Base-by-base conservation (phyloP, 2,797 vertebrate species). In the Varecia variegata region DNA sequence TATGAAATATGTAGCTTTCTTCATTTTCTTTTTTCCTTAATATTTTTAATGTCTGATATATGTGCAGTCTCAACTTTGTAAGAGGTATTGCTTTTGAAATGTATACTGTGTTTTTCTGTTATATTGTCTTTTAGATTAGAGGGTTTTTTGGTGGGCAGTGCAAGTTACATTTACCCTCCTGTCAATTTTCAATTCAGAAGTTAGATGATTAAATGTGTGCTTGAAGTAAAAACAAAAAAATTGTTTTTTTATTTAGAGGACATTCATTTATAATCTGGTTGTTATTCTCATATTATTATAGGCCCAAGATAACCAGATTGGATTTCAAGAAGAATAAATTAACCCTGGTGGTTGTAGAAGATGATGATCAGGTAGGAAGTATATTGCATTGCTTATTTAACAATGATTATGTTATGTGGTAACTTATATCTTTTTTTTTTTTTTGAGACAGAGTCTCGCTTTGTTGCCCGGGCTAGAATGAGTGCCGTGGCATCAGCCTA, bases 261-360 rank as follows among this genome's bases (percentile, higher is more conserved):
- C 70, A 18, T 83, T 90, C 79, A 77, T 77, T 94, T 92, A 20
- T 96, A 84, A 90, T 80, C 35, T 96, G 30, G 15, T 45, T 95
- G 20, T 96, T 96, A 71, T 71, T 97, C 90, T 87, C 60, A 32
- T 97, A 93, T 76, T 52, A 90, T 54, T 98, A 15, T 97, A 99
- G 99, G 99, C 99, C 99, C 27, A 99, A 99, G 98, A 99, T 99
- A 98, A 99, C 99, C 35, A 99, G 99, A 52, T 98, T 99, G 98
- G 99, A 99, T 98, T 99, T 99, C 98, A 99, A 99, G 98, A 99
- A 99, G 98, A 99, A 98, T 98, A 99, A 99, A 97, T 98, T 99
- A 98, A 99, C 99, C 0, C 98, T 99, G 30, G 99, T 99, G 94
- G 99, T 99, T 65, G 99, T 99, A 96, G 99, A 99, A 98, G 99